Evolutionary conservation across 2,113 vertebrate genomes (phyloP).

Genomic region (Balaeniceps rex): DNA sequence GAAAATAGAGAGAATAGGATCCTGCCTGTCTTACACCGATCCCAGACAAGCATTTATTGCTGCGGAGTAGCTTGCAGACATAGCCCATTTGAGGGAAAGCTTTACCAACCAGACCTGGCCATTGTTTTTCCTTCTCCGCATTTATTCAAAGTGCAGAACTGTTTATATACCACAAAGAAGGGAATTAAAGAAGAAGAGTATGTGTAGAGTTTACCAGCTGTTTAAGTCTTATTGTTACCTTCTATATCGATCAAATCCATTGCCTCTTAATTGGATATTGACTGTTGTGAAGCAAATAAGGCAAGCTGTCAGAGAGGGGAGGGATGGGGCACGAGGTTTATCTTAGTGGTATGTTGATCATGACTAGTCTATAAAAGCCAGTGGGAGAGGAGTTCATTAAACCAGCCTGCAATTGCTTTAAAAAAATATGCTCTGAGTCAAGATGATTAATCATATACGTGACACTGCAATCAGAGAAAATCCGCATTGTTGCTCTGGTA

Average conservation of each 20-base stretch:
- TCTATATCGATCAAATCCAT: slow-evolving; percentile 30
- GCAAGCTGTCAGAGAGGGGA: slow-evolving; percentile 10
- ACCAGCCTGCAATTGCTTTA: slow-evolving; percentile 23
- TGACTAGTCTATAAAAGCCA: slow-evolving; percentile 53
- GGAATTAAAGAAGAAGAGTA: not conserved
- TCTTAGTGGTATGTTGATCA: slow-evolving; percentile 25
- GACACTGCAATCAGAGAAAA: slow-evolving; percentile 34
- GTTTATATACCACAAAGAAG: not conserved
- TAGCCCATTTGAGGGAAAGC: not conserved
- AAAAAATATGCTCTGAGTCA: slow-evolving; percentile 38
- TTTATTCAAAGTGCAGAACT: not conserved
- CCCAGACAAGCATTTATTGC: not conserved
- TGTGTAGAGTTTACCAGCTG: slow-evolving; percentile 3
- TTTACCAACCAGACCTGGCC: not conserved
- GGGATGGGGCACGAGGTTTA: not conserved
- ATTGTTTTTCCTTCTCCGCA: not conserved
- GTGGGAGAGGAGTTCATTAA: slow-evolving; percentile 56
- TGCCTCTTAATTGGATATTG: slow-evolving; percentile 62
- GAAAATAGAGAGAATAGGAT: not conserved
- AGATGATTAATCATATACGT: slow-evolving; percentile 52
- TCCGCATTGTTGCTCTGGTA: slow-evolving; percentile 6
- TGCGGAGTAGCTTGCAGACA: not conserved
- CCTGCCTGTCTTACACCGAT: not conserved
- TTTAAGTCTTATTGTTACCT: slow-evolving; percentile 45
- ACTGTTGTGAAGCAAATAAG: slow-evolving; percentile 62